Conservation (phyloP, 2,797 vertebrate genomes). For the Oryzias dopingdopingensis region DNA sequence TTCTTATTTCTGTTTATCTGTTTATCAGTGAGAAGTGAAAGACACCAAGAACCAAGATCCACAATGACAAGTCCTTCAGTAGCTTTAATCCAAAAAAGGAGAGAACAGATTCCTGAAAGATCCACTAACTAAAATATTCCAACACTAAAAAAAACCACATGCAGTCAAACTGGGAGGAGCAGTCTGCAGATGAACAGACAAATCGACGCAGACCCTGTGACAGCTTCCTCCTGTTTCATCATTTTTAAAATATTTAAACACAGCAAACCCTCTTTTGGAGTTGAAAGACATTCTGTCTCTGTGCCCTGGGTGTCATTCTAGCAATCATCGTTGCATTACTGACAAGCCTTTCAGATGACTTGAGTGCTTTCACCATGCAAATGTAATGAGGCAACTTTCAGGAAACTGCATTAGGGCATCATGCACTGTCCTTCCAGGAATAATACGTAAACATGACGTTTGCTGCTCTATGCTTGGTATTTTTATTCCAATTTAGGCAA, state of each 20-base stretch:
- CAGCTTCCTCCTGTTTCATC: background rate
- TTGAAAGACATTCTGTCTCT: background rate
- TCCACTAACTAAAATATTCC: no score
- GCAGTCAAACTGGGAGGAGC: no score
- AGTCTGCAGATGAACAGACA: no score
- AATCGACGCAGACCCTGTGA: no score
- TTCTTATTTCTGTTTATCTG: conserved; percentile 5
- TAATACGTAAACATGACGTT: conserved; percentile 9
- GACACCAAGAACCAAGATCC: no score
- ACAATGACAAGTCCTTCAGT: no score
- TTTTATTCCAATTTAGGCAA: no score
- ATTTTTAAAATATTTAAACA: conserved; percentile 27
- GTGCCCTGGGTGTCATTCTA: background rate
- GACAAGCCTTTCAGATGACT: conserved; percentile 10
- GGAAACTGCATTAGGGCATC: conserved; percentile 22
- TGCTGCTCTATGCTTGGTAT: background rate
- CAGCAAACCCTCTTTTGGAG: background rate
- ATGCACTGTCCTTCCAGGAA: background rate
- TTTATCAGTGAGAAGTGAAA: no score
- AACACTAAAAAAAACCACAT: no score
- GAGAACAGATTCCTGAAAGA: no score
- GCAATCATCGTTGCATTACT: background rate
- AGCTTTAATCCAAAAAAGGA: no score
- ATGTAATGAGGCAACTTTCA: conserved; percentile 27
- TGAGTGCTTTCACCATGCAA: conserved; percentile 18